A percentile compares a stretch with the other conserved stretches of the same genome.
phyloP scores from a whole-genome alignment of 2,113 vertebrate species.

The Channa maculata region DNA sequence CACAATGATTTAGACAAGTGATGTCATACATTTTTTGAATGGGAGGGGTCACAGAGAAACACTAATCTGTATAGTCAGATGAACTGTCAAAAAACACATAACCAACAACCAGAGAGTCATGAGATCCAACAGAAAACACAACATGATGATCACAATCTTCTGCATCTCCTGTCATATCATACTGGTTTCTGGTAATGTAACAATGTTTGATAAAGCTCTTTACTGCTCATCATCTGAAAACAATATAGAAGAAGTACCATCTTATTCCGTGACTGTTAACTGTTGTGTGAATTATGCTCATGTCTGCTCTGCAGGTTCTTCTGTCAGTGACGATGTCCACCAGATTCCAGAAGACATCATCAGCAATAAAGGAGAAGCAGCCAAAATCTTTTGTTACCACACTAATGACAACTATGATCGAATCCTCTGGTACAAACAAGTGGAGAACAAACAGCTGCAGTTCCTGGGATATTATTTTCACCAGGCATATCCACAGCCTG shows the following conservation, averaged over 20 bases:
- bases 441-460: constrained; percentile 1
- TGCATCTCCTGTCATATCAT: not conserved
- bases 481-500: no score
- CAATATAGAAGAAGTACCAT: constrained; percentile 16
- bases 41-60: no score
- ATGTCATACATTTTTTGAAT: no score
- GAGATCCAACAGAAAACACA: not conserved
- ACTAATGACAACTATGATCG: constrained; percentile 6
- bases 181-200: not conserved
- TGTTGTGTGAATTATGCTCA: no score
- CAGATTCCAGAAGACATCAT: constrained; percentile 40
- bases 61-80: no score
- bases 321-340: constrained; percentile 15
- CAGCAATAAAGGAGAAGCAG: not conserved
- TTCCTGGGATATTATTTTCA: constrained; percentile 34
- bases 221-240: not conserved
- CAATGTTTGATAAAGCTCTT: no score
- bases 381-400: constrained; percentile 51
- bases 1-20: no score
- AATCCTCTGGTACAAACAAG: constrained; percentile 54
- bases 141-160: constrained; percentile 15
- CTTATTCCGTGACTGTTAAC: not conserved
- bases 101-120: no score
- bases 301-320: not conserved
- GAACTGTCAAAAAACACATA: no score